A percentile compares a stretch with the other conserved stretches of the same genome.
Conservation (phyloP, 2,113 vertebrate genomes). For the Bothrops jararaca region DNA sequence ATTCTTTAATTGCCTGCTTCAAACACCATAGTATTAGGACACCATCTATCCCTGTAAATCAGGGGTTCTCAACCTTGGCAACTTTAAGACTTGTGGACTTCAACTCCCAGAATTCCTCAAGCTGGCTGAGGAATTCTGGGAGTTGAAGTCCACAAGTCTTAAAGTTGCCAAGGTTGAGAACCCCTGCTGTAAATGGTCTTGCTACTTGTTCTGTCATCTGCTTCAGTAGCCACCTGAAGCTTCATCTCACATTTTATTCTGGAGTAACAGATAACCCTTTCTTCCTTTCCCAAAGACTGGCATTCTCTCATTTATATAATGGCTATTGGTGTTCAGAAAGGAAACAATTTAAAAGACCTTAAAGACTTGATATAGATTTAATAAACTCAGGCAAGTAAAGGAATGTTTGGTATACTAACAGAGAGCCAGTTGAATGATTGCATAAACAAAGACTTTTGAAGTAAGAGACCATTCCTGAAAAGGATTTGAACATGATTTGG, state of each 20-base stretch:
- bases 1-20: constrained; percentile 17
- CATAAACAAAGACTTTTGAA: background rate
- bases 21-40: constrained; percentile 9
- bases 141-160: too few species aligned
- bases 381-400: constrained; percentile 20
- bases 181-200: constrained; percentile 49
- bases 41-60: constrained; percentile 54
- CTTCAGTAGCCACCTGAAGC: constrained; percentile 53
- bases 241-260: constrained; percentile 58
- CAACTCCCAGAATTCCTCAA: too few species aligned
- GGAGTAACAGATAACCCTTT: constrained; percentile 53
- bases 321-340: background rate
- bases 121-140: too few species aligned
- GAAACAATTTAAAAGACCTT: constrained; percentile 32
- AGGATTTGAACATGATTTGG: background rate
- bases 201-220: constrained; percentile 52
- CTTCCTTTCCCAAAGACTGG: constrained; percentile 26
- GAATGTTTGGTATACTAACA: constrained; percentile 41
- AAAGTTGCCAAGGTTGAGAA: too few species aligned
- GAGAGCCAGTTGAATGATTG: constrained; percentile 25
- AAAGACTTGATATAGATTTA: constrained; percentile 34
- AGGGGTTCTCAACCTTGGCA: too few species aligned
- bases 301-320: constrained; percentile 48
- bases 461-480: background rate
- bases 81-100: too few species aligned